These are phyloP conservation scores for Ridgeia piscesae DNA, from an alignment of 1,140 invertebrate species.

Conservation along the genomic window DNA sequence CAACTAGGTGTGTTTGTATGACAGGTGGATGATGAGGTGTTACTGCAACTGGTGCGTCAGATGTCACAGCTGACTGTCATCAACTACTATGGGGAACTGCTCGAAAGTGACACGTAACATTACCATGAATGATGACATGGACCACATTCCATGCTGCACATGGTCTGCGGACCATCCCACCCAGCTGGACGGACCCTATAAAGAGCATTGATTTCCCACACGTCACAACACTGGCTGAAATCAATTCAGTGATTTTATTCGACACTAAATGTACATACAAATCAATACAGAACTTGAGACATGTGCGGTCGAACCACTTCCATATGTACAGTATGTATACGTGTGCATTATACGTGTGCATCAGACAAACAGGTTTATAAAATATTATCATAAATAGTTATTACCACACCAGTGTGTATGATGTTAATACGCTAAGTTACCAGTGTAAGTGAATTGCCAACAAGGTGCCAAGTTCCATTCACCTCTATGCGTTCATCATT, in stretches of 20 bases:
- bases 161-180: background rate
- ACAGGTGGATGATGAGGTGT: conserved; percentile 32
- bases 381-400: too few species aligned
- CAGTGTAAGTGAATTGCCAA: too few species aligned
- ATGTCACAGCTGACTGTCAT: conserved; percentile 32
- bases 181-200: background rate
- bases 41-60: conserved; percentile 28
- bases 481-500: too few species aligned
- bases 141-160: background rate
- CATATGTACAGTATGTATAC: too few species aligned
- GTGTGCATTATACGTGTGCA: too few species aligned
- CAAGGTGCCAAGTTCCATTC: too few species aligned
- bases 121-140: background rate
- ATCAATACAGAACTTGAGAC: background rate
- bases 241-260: background rate
- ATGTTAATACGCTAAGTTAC: too few species aligned
- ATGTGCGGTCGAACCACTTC: too few species aligned
- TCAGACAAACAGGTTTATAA: too few species aligned
- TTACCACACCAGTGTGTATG: too few species aligned
- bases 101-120: background rate
- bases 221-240: background rate
- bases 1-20: conserved; percentile 8
- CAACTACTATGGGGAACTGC: conserved; percentile 34
- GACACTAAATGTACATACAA: background rate
- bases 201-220: background rate